Evolutionary conservation across 2,113 vertebrate species (phyloP).

Genomic region (Oryctolagus cuniculus): DNA sequence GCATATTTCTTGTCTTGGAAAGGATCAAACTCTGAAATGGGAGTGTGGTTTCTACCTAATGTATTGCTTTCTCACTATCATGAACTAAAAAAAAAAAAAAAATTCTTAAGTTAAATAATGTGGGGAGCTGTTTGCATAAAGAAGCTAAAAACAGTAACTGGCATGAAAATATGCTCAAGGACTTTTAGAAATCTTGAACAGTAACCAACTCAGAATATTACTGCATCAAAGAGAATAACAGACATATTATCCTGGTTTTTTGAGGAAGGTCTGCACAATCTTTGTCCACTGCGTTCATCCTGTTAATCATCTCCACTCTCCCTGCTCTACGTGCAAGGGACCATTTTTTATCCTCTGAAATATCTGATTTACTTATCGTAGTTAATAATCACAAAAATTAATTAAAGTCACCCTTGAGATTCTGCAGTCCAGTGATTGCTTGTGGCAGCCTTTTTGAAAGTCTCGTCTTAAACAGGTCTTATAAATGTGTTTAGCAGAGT

Average conservation of each 20-base stretch:
- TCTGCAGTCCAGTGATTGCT: not conserved
- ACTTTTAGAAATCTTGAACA: not conserved
- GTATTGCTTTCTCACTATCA: not conserved
- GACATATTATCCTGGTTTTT: not conserved
- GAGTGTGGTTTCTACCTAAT: not conserved
- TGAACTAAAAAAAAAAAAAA: not conserved
- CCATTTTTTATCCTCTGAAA: not conserved
- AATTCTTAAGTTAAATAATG: not conserved
- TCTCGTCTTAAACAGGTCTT: not conserved
- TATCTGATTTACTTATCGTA: not conserved
- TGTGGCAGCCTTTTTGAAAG: not conserved
- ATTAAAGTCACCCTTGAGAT: slow-evolving; percentile 39
- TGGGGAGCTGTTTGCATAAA: too few species aligned
- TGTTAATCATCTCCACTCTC: not conserved
- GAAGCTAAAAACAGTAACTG: not conserved
- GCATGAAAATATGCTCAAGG: not conserved
- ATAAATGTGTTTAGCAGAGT: slow-evolving; percentile 10
- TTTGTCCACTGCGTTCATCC: not conserved
- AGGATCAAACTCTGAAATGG: not conserved
- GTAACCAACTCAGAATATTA: not conserved
- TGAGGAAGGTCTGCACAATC: not conserved
- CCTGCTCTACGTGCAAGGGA: not conserved
- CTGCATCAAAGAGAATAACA: not conserved
- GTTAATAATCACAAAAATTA: slow-evolving; percentile 39
- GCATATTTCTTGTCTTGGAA: not conserved